phyloP scores from a whole-genome alignment of 2,113 vertebrate genomes.

The Macrotus californicus region DNA sequence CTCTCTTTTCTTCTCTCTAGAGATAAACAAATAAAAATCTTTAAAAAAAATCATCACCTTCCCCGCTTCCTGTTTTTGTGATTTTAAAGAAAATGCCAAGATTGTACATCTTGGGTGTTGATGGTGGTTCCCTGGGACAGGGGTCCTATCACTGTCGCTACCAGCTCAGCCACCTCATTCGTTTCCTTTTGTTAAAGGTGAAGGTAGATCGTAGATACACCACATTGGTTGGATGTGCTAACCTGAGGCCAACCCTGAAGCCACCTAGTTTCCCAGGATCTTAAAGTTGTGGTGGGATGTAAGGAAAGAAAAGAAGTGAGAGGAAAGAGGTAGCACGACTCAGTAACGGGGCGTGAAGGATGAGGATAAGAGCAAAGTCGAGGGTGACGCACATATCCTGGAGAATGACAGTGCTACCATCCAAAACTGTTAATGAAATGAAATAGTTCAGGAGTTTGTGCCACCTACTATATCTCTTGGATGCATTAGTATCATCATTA shows the following conservation, averaged over 20 bases:
- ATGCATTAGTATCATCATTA: not conserved
- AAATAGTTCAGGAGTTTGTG: not conserved
- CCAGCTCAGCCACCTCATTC: not conserved
- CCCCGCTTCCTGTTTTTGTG: not conserved
- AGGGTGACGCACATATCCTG: not conserved
- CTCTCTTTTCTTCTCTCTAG: too few species aligned
- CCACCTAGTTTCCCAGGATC: not conserved
- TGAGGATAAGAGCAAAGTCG: not conserved
- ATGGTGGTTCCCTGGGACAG: not conserved
- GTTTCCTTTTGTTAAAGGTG: not conserved
- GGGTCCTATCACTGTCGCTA: not conserved
- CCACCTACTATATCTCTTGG: not conserved
- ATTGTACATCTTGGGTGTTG: not conserved
- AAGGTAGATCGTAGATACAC: rapidly evolving
- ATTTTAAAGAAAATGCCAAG: not conserved
- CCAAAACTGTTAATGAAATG: not conserved
- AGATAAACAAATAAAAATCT: not conserved
- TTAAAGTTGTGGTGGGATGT: not conserved
- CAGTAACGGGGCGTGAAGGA: not conserved
- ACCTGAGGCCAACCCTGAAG: not conserved
- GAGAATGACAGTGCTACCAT: not conserved
- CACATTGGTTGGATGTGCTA: not conserved
- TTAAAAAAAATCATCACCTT: not conserved
- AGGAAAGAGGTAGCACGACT: not conserved
- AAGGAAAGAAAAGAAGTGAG: not conserved